Base-by-base conservation (phyloP, 2,113 vertebrate genomes). In the Phalacrocorax pelagicus region DNA sequence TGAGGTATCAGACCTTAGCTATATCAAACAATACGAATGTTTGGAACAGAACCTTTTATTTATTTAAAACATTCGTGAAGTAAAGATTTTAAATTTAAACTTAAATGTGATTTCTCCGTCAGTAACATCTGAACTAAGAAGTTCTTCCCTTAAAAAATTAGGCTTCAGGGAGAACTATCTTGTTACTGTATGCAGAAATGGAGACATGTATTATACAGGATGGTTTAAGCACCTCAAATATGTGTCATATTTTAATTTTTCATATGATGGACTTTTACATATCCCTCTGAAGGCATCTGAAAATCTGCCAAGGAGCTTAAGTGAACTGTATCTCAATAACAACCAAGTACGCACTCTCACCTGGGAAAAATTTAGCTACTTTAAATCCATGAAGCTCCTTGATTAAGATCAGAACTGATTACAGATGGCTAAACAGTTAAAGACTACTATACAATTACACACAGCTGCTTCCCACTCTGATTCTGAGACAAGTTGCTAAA, bases 21-120 rank as follows among this genome's bases (percentile, higher is more conserved):
- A 96, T 88, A 98, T 98, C 47, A 3, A 89, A 11, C 97, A 98
- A 57, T 98, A 98, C 87, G 72, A 65, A 34, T 98, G 97, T 24
- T 90, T 99, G 46, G 98, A 98, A 5, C 95, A 98, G 73, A 98
- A 98, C 86, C 82, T 98, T 8, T 46, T 97, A 40, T 99, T 99
- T 70, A 90, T 97, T n/a, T 58, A 96, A 95, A 98, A 98, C 32
- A 94, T 98, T 47, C 97, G 97, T 6, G 90, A 82, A 34, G 63
- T 98, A 51, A 96, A 98, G 88, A 97, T 98, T 57, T 91, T 98
- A 46, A 99, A 99, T 77, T 87, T 99, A 97, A 98, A 98, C 42
- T 32, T 80, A 57, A 98, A 98, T 42, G 51, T 57, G 5, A 98
- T 99, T 87, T 96, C 55, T 40, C 97, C 87, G 18, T 91, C 98